Percentiles rank a stretch among this genome's conserved stretches.
Conservation (phyloP, 2,888 invertebrate species). For the Chironomus riparius region DNA sequence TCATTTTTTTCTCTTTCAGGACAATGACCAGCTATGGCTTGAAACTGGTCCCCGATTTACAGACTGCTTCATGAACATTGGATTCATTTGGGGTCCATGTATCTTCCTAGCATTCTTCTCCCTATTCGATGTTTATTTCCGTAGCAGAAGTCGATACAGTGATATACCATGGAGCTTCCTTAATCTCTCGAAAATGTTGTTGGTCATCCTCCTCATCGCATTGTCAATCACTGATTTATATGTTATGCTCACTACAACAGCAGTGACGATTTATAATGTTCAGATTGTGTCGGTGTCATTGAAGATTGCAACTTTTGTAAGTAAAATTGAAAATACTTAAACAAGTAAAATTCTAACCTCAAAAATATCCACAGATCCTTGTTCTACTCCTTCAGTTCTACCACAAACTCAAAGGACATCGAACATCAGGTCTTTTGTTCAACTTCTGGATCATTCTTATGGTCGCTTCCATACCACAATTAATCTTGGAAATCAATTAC, state of each 20-base stretch:
- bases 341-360: background rate
- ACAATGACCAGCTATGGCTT: slow-evolving; percentile 52
- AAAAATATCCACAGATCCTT: slow-evolving; percentile 36
- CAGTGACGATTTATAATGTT: slow-evolving; percentile 36
- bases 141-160: slow-evolving; percentile 47
- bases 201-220: background rate
- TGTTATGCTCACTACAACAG: slow-evolving; percentile 40
- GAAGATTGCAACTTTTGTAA: slow-evolving; percentile 30
- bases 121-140: slow-evolving; percentile 49
- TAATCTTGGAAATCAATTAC: slow-evolving; percentile 30
- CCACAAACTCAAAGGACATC: slow-evolving; percentile 45
- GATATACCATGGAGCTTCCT: slow-evolving; percentile 50
- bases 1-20: slow-evolving; percentile 40
- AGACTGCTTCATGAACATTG: slow-evolving; percentile 62
- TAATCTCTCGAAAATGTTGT: slow-evolving; percentile 43
- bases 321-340: slow-evolving; percentile 23
- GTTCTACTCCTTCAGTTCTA: slow-evolving; percentile 39
- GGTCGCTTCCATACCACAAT: slow-evolving; percentile 37
- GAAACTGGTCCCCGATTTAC: slow-evolving; percentile 57
- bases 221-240: slow-evolving; percentile 43
- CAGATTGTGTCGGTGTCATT: slow-evolving; percentile 27
- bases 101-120: slow-evolving; percentile 54
- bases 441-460: slow-evolving; percentile 47
- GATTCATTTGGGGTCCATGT: slow-evolving; percentile 63
- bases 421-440: slow-evolving; percentile 48